These are phyloP conservation scores for Leptobrachium ailaonicum DNA, from an alignment of 2,113 vertebrate species.

Conservation along the genomic window DNA sequence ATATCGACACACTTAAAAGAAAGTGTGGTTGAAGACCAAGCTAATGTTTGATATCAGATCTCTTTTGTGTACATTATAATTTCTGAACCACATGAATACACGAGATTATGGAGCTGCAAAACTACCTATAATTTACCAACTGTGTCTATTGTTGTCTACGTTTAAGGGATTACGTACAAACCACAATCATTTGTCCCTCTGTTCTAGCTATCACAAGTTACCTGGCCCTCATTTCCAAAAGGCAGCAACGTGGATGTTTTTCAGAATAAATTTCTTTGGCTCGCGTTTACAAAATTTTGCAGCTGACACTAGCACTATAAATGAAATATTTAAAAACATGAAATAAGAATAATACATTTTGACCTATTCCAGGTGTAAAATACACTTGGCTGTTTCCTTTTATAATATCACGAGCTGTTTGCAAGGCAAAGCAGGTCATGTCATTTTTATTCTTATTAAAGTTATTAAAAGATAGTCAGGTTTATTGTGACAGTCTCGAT, in stretches of 20 bases:
- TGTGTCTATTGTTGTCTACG: background rate
- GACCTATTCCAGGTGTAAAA: too few species aligned
- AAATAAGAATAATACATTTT: too few species aligned
- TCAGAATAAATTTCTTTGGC: too few species aligned
- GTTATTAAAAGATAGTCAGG: too few species aligned
- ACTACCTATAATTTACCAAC: slow-evolving; percentile 1
- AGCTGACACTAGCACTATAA: too few species aligned
- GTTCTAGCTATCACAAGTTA: background rate
- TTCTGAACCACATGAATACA: background rate
- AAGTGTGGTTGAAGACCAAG: background rate
- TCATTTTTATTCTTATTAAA: too few species aligned
- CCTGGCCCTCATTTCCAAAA: background rate
- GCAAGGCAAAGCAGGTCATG: too few species aligned
- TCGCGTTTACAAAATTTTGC: too few species aligned
- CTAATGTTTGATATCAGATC: background rate
- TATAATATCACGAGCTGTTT: too few species aligned
- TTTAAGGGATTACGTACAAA: slow-evolving; percentile 7
- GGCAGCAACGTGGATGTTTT: background rate
- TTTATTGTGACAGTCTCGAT: too few species aligned
- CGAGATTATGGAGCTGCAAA: background rate
- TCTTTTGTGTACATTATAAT: slow-evolving; percentile 1
- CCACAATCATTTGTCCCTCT: slow-evolving; percentile 3
- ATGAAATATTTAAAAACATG: too few species aligned
- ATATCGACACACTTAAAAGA: slow-evolving; percentile 4
- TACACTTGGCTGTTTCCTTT: too few species aligned